Percentiles rank a stretch among this genome's conserved stretches.
These are phyloP conservation scores for Agrochola lota DNA, from an alignment of 2,888 invertebrate species.

Conservation along the genomic window DNA sequence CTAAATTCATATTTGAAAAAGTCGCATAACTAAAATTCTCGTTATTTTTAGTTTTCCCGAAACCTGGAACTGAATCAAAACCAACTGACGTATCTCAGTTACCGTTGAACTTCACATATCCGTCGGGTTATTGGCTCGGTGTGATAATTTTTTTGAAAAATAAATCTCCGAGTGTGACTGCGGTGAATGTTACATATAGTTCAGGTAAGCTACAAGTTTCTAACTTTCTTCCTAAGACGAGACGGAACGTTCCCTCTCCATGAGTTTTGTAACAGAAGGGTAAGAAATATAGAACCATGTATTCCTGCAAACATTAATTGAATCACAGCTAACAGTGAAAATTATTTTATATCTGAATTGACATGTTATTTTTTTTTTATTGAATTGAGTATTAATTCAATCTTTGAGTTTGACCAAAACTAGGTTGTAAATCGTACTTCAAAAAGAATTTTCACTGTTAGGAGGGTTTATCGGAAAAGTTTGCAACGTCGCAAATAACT, in stretches of 20 bases:
- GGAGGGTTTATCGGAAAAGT: too few relatives aligned
- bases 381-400: too few relatives aligned
- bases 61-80: not conserved
- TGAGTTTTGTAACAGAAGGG: not conserved
- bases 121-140: rapidly evolving
- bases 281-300: too few relatives aligned
- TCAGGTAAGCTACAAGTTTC: not conserved
- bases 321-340: too few relatives aligned
- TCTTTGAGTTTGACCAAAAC: too few relatives aligned
- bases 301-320: too few relatives aligned
- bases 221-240: not conserved
- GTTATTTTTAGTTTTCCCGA: not conserved
- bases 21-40: not conserved
- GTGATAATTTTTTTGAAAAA: too few relatives aligned
- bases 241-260: not conserved
- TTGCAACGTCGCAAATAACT: too few relatives aligned
- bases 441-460: too few relatives aligned
- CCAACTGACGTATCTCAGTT: not conserved
- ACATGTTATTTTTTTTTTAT: too few relatives aligned
- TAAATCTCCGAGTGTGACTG: not conserved
- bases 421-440: too few relatives aligned
- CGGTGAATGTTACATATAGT: not conserved
- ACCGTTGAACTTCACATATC: not conserved
- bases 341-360: too few relatives aligned
- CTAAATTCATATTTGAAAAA: not conserved